Percentiles rank a stretch among this genome's conserved stretches.
phyloP scores from a whole-genome alignment of 1,140 invertebrate species.

The Phortica variegata region DNA sequence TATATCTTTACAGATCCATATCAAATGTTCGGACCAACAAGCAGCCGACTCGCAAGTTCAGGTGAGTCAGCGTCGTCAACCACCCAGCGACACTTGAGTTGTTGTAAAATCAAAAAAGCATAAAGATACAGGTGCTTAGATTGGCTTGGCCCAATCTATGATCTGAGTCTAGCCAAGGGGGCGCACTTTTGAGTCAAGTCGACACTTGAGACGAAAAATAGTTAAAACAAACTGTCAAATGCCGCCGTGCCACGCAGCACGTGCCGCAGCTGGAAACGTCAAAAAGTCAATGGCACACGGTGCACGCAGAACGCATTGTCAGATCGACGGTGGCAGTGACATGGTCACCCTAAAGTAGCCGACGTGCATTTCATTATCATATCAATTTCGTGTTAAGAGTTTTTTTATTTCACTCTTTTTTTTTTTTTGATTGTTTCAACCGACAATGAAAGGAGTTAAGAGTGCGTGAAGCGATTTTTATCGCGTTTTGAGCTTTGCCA shows the following conservation, averaged over 20 bases:
- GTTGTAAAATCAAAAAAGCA: slow-evolving; percentile 41
- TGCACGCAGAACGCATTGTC: too few species aligned
- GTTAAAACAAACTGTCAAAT: slow-evolving; percentile 6
- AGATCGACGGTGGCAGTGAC: too few species aligned
- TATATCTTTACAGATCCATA: slow-evolving; percentile 82
- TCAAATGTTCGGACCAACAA: slow-evolving; percentile 93
- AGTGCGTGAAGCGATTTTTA: too few species aligned
- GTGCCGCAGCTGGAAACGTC: neutral
- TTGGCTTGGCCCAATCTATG: slow-evolving; percentile 17
- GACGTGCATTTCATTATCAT: slow-evolving; percentile 44
- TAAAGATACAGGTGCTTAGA: slow-evolving; percentile 56
- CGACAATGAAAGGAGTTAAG: too few species aligned
- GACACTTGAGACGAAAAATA: too few species aligned
- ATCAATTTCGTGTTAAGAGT: slow-evolving; percentile 33
- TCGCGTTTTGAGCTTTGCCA: too few species aligned
- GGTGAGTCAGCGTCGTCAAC: slow-evolving; percentile 65
- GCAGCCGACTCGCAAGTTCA: slow-evolving; percentile 89
- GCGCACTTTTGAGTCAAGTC: too few species aligned
- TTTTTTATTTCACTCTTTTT: too few species aligned
- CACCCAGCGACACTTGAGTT: neutral
- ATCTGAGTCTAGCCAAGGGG: too few species aligned
- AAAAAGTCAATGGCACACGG: too few species aligned
- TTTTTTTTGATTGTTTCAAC: too few species aligned
- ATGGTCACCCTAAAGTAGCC: too few species aligned
- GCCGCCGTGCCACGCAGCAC: neutral